A percentile compares a stretch with the other conserved stretches of the same genome.
Conservation (phyloP, 2,113 vertebrate species). For the Nyctibius bracteatus region DNA sequence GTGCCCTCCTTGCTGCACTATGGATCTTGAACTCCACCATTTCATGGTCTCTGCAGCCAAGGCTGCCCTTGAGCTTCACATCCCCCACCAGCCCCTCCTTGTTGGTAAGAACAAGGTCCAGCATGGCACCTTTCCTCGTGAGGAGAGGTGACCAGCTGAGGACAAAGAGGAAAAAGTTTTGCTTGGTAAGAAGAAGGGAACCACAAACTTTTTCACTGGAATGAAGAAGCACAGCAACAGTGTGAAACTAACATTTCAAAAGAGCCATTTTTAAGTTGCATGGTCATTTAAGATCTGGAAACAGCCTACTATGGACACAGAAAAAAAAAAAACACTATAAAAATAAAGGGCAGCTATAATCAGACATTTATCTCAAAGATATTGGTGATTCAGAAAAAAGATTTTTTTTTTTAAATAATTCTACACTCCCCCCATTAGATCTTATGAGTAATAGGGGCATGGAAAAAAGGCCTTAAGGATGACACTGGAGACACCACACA, state of each 20-base stretch:
- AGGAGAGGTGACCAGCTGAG: background rate
- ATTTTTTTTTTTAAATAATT: background rate
- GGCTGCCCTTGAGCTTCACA: too few species aligned
- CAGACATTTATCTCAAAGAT: background rate
- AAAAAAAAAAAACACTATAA: background rate
- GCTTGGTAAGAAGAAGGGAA: background rate
- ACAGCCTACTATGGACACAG: background rate
- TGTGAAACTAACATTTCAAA: background rate
- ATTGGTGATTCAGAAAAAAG: background rate
- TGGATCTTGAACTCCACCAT: too few species aligned
- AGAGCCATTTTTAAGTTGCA: background rate
- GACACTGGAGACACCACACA: background rate
- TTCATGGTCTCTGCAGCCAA: too few species aligned
- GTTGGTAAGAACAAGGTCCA: too few species aligned
- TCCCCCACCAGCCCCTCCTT: too few species aligned
- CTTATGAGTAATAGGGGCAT: background rate
- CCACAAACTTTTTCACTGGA: background rate
- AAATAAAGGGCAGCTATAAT: background rate
- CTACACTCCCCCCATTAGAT: background rate
- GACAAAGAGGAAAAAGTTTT: background rate
- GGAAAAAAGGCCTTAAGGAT: background rate
- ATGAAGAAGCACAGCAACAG: background rate
- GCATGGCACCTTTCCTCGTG: too few species aligned
- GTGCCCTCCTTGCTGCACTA: too few species aligned
- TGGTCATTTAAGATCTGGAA: background rate